Percentiles rank a stretch among this genome's conserved stretches.
phyloP scores from a whole-genome alignment of 1,140 invertebrate genomes.

The Drosophila pachea region DNA sequence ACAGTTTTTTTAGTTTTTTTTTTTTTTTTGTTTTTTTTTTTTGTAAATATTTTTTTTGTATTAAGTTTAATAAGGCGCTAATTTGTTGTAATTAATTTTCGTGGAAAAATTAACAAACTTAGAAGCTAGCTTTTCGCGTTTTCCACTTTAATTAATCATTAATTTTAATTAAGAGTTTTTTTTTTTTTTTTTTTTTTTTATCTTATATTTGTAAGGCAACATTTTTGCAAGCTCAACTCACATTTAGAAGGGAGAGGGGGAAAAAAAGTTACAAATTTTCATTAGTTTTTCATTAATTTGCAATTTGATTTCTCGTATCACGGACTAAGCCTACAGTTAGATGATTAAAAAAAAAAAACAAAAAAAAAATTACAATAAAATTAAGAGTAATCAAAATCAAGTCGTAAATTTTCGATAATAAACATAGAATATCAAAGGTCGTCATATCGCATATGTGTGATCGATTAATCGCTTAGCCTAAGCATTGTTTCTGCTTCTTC shows the following conservation, averaged over 20 bases:
- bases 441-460: constrained; percentile 55
- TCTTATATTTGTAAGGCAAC: constrained; percentile 59
- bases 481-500: constrained; percentile 10
- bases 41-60: constrained; percentile 9
- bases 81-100: constrained; percentile 13
- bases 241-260: constrained; percentile 50
- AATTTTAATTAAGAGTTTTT: constrained; percentile 13
- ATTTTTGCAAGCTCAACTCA: constrained; percentile 53
- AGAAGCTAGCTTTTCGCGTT: constrained; percentile 31
- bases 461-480: constrained; percentile 15
- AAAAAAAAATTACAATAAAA: constrained; percentile 10
- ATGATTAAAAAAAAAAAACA: constrained; percentile 33
- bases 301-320: constrained; percentile 50
- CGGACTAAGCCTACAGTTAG: constrained; percentile 59
- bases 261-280: constrained; percentile 51
- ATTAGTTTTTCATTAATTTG: constrained; percentile 8
- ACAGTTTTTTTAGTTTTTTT: constrained; percentile 24
- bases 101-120: constrained; percentile 47
- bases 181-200: constrained; percentile 13
- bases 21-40: constrained; percentile 24
- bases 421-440: constrained; percentile 64
- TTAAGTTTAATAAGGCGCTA: constrained; percentile 43
- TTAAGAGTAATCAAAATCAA: too few relatives aligned
- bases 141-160: constrained; percentile 21
- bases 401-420: too few relatives aligned